phyloP scores from a whole-genome alignment of 2,797 vertebrate species.

The Moxostoma hubbsi region DNA sequence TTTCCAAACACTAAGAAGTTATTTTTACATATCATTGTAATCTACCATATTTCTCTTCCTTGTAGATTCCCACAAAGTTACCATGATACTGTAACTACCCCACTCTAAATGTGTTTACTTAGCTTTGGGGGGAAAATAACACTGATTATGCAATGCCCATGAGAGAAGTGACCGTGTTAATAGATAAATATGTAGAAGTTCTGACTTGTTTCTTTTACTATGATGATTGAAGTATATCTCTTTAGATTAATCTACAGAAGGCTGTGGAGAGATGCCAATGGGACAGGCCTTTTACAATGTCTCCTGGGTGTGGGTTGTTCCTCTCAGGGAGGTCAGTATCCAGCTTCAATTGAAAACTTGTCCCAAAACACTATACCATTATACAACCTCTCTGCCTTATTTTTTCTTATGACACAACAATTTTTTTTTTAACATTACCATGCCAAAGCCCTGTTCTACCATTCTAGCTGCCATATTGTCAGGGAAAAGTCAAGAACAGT shows the following conservation, averaged over 20 bases:
- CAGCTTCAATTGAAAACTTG: conserved; percentile 28
- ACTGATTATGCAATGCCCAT: conserved; percentile 19
- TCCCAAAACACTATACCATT: conserved; percentile 17
- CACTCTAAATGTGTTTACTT: conserved; percentile 26
- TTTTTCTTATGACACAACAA: neutral
- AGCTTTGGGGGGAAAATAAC: conserved; percentile 3
- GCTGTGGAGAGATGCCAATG: neutral
- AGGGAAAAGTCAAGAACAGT: too few species aligned
- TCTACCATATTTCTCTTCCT: neutral
- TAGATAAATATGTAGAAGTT: conserved; percentile 32
- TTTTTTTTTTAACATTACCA: too few species aligned
- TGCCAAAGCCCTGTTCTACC: too few species aligned
- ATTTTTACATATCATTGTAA: conserved; percentile 15
- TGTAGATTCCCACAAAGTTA: neutral
- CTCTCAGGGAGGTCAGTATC: conserved; percentile 25
- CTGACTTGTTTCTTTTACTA: conserved; percentile 12
- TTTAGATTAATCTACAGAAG: conserved; percentile 8
- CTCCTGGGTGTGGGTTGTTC: conserved; percentile 38
- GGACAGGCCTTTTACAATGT: neutral
- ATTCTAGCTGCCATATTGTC: too few species aligned
- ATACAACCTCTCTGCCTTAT: neutral
- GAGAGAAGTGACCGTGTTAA: conserved; percentile 14
- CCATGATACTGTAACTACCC: neutral
- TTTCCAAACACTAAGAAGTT: neutral
- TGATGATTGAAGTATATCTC: neutral